Evolutionary conservation across 2,113 vertebrate species (phyloP).

Genomic region (Calyptommatus sinebrachiatus): DNA sequence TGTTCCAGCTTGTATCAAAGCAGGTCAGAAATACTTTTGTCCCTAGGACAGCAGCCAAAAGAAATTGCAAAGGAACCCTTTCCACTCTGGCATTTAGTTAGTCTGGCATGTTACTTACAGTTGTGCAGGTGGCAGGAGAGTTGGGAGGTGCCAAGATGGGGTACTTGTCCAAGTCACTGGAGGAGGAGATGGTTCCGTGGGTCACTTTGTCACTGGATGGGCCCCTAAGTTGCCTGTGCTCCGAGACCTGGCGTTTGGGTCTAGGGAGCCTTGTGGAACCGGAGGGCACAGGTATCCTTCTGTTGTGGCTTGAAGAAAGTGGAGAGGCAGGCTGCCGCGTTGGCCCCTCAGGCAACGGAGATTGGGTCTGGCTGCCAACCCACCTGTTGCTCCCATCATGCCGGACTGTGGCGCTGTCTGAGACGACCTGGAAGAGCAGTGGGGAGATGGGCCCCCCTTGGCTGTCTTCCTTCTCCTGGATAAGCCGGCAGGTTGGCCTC

Average conservation of each 20-base stretch:
- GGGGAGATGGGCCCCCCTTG: slow-evolving; percentile 5
- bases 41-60: background rate
- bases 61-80: background rate
- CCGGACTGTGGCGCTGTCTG: background rate
- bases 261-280: background rate
- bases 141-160: slow-evolving; percentile 73
- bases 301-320: background rate
- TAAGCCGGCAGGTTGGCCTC: slow-evolving; percentile 52
- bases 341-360: background rate
- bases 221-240: background rate
- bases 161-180: slow-evolving; percentile 66
- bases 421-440: background rate
- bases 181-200: slow-evolving; percentile 54
- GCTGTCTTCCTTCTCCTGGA: background rate
- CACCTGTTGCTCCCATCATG: background rate
- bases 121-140: slow-evolving; percentile 61
- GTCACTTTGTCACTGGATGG: background rate
- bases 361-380: background rate
- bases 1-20: no score
- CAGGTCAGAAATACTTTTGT: background rate
- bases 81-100: background rate
- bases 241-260: background rate
- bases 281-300: background rate
- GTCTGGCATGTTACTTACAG: background rate
- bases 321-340: background rate